Evolutionary conservation across 2,113 vertebrate species (phyloP).

Genomic region (Lophotis ruficrista): DNA sequence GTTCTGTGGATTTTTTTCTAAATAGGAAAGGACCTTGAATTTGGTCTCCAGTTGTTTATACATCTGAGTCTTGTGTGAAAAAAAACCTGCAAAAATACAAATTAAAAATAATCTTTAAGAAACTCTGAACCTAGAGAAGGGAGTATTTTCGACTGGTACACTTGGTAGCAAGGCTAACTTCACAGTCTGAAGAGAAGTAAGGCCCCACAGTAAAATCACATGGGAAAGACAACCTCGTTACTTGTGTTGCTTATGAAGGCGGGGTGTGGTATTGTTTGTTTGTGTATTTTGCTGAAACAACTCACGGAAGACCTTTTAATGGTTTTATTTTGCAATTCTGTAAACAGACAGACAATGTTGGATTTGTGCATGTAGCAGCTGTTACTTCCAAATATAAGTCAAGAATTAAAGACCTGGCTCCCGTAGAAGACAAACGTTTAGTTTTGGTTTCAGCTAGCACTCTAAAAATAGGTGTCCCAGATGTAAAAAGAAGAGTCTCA

Average conservation of each 20-base stretch:
- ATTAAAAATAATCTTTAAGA: background rate
- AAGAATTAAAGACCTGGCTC: background rate
- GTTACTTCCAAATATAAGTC: background rate
- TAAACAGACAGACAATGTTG: background rate
- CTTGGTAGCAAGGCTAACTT: background rate
- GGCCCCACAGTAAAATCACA: background rate
- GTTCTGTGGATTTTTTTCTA: background rate
- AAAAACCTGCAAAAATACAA: background rate
- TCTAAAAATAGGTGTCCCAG: background rate
- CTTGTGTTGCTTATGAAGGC: background rate
- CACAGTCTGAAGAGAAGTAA: background rate
- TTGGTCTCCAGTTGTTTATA: background rate
- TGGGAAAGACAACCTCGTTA: background rate
- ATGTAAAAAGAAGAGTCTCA: background rate
- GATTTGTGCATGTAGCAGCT: background rate
- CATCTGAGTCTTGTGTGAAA: background rate
- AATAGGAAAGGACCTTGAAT: background rate
- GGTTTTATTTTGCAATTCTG: background rate
- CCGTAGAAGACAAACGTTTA: background rate
- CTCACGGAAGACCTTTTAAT: background rate
- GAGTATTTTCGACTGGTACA: background rate
- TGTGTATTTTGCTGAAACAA: background rate
- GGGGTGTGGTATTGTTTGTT: rapidly evolving
- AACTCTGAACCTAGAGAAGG: background rate
- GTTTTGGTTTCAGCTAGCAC: background rate